Conservation (phyloP, 2,888 invertebrate genomes). For the Dioctria linearis region DNA sequence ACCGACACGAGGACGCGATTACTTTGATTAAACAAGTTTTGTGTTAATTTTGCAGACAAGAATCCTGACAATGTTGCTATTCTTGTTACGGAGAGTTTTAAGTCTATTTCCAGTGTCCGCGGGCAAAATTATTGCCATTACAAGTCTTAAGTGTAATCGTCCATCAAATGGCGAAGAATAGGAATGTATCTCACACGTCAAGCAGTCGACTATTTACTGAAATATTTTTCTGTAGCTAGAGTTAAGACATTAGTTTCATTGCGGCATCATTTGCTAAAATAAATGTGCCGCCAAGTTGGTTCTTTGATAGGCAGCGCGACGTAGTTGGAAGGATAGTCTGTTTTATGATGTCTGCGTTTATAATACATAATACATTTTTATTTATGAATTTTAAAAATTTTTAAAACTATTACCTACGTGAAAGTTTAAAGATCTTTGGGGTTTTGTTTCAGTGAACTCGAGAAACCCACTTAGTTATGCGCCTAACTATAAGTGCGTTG, state of each 20-base stretch:
- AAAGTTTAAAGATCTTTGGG: too few species aligned
- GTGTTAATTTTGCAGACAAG: constrained; percentile 20
- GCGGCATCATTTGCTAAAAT: background rate
- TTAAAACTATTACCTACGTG: too few species aligned
- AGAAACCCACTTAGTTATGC: too few species aligned
- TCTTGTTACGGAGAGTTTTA: background rate
- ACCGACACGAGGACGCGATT: background rate
- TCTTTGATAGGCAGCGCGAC: background rate
- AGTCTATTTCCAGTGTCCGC: background rate
- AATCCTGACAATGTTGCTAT: constrained; percentile 9
- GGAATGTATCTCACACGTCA: background rate
- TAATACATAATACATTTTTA: too few species aligned
- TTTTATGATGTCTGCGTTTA: too few species aligned
- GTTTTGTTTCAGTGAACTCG: too few species aligned
- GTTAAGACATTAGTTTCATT: background rate
- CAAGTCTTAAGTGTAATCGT: background rate
- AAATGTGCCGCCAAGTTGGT: background rate
- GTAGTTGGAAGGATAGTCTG: too few species aligned
- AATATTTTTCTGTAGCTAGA: background rate
- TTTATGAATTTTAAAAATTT: too few species aligned
- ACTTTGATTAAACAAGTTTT: constrained; percentile 18
- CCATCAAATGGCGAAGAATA: background rate
- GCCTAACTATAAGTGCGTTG: too few species aligned
- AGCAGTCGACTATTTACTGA: background rate
- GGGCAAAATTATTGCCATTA: background rate